A percentile compares a stretch with the other conserved stretches of the same genome.
phyloP scores from a whole-genome alignment of 1,140 invertebrate genomes.

The Drosophila novamexicana region DNA sequence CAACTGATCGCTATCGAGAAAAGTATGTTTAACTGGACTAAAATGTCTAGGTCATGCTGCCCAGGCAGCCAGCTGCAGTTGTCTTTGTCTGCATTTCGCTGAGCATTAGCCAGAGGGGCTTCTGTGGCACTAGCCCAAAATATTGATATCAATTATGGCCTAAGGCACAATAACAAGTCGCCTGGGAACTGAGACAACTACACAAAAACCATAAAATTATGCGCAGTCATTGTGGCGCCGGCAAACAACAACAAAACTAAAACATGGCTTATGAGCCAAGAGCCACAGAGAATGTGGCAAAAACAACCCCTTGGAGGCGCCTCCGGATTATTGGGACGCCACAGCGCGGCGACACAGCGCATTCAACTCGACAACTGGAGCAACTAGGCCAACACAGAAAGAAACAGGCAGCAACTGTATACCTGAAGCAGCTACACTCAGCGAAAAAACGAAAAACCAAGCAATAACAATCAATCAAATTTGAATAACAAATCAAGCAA shows the following conservation, averaged over 20 bases:
- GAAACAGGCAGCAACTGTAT: neutral
- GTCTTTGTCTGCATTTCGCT: too few relatives aligned
- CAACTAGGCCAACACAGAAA: slow-evolving; percentile 22
- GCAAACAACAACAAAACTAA: slow-evolving; percentile 28
- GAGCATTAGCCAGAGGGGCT: neutral
- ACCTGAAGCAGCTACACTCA: neutral
- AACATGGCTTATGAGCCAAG: slow-evolving; percentile 10
- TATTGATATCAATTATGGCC: slow-evolving; percentile 58
- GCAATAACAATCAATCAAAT: too few relatives aligned
- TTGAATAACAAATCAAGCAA: neutral
- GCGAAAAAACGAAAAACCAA: too few relatives aligned
- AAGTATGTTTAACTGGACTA: slow-evolving; percentile 30
- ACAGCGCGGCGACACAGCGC: slow-evolving; percentile 46
- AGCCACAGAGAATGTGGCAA: slow-evolving; percentile 37
- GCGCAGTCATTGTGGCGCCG: slow-evolving; percentile 76
- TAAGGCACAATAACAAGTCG: slow-evolving; percentile 29
- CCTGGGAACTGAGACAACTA: slow-evolving; percentile 40
- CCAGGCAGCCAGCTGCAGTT: slow-evolving; percentile 38
- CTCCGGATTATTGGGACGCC: slow-evolving; percentile 47
- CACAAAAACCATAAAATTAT: slow-evolving; percentile 71
- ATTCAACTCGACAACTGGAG: slow-evolving; percentile 74
- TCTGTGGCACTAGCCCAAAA: slow-evolving; percentile 17
- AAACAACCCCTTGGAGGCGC: slow-evolving; percentile 74
- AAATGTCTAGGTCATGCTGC: slow-evolving; percentile 71
- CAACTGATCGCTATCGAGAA: slow-evolving; percentile 45